Percentiles rank a stretch among this genome's conserved stretches.
These are phyloP conservation scores for Charanyca ferruginea DNA, from an alignment of 2,888 invertebrate species.

Conservation along the genomic window DNA sequence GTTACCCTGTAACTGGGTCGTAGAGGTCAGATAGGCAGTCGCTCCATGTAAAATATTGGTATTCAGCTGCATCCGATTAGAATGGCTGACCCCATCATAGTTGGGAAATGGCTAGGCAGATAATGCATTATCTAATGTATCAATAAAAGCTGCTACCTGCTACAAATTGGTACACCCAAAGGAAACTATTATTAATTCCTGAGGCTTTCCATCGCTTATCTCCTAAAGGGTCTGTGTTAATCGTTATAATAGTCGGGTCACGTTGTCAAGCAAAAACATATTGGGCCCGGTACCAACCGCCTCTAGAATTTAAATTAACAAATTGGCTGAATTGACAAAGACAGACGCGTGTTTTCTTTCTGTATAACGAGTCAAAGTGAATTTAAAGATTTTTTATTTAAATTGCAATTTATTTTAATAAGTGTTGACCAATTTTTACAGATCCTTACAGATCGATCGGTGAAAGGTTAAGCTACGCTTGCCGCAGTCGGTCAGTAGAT, in stretches of 20 bases:
- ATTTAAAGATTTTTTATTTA: too few species aligned
- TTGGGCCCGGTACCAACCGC: constrained; percentile 20
- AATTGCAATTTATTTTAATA: too few species aligned
- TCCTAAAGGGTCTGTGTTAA: constrained; percentile 37
- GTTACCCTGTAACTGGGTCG: too few species aligned
- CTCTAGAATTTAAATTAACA: constrained; percentile 34
- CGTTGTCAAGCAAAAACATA: constrained; percentile 55
- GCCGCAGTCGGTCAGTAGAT: too few species aligned
- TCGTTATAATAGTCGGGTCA: constrained; percentile 41
- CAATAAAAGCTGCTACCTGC: constrained; percentile 1
- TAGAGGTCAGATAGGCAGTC: too few species aligned
- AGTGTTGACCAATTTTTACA: too few species aligned
- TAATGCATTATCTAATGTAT: constrained; percentile 4
- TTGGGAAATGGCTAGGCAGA: too few species aligned
- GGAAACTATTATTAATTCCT: constrained; percentile 37
- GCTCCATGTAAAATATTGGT: too few species aligned
- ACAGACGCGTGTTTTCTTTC: constrained; percentile 2
- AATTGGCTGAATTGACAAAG: constrained; percentile 14
- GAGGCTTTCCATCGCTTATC: constrained; percentile 45
- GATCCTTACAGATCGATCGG: too few species aligned
- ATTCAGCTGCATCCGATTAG: too few species aligned
- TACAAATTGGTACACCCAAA: constrained; percentile 22
- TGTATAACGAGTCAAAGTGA: background rate
- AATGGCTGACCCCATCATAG: too few species aligned
- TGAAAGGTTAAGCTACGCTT: too few species aligned